Evolutionary conservation across 2,113 vertebrate species (phyloP).

Genomic region (Dunckerocampus dactyliophorus): DNA sequence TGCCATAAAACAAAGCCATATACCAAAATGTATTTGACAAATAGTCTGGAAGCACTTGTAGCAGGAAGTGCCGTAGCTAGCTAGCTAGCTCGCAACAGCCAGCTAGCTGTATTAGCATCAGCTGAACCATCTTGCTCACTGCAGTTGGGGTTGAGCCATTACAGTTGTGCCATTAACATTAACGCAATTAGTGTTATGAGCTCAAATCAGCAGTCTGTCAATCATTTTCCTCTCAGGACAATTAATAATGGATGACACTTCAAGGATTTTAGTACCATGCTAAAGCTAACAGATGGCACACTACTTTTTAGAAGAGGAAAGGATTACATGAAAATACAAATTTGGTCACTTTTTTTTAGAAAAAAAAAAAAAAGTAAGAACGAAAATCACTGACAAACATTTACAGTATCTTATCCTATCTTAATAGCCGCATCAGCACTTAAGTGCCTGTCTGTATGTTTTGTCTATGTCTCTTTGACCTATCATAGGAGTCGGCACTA

Average conservation of each 20-base stretch:
- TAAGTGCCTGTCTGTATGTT: conserved; percentile 65
- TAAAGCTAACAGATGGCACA: conserved; percentile 42
- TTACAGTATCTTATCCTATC: conserved; percentile 12
- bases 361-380: too few relatives aligned
- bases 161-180: conserved; percentile 56
- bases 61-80: conserved; percentile 7
- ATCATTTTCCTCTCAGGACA: conserved; percentile 60
- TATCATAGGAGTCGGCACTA: conserved; percentile 31
- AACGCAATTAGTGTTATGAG: conserved; percentile 36
- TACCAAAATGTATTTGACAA: conserved; percentile 34
- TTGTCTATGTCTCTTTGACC: conserved; percentile 9
- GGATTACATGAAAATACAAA: too few relatives aligned
- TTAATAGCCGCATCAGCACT: conserved; percentile 64
- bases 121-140: conserved; percentile 45
- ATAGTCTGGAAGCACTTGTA: conserved; percentile 29
- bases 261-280: conserved; percentile 1
- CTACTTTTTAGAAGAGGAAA: conserved; percentile 20
- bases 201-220: conserved; percentile 35
- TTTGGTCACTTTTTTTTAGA: too few relatives aligned
- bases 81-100: conserved; percentile 23
- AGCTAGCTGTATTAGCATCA: conserved; percentile 36
- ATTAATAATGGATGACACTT: conserved; percentile 38
- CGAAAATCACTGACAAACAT: too few relatives aligned
- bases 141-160: conserved; percentile 47
- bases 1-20: conserved; percentile 41